Conservation (phyloP, 2,888 invertebrate species). For the Omphaloscelis lunosa region DNA sequence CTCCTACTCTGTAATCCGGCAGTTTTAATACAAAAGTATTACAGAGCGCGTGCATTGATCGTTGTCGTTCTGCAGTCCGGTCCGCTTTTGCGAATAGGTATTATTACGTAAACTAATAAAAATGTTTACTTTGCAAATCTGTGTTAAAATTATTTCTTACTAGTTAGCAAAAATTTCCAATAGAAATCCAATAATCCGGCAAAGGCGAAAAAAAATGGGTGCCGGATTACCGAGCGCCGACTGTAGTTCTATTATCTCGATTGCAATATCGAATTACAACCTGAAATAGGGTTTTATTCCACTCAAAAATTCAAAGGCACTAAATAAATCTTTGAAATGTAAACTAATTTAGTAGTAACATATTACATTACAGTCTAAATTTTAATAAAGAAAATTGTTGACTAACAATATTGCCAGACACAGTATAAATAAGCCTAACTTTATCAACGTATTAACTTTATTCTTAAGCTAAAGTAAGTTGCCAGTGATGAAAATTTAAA, state of each 20-base stretch:
- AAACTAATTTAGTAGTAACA: conserved; percentile 14
- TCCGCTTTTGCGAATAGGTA: no score
- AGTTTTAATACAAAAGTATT: no score
- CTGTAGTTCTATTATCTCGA: background rate
- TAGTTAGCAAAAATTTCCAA: no score
- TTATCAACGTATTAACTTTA: conserved; percentile 30
- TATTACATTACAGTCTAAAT: conserved; percentile 5
- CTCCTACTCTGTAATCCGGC: no score
- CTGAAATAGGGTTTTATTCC: background rate
- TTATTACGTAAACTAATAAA: no score
- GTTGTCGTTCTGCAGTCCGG: no score
- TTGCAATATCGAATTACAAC: background rate
- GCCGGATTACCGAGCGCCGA: no score
- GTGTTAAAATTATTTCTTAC: no score
- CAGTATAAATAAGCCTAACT: conserved; percentile 22
- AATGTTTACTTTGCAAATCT: no score
- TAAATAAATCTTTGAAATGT: conserved; percentile 3
- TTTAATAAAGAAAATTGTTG: conserved; percentile 19
- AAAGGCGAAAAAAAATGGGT: no score
- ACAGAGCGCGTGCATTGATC: no score
- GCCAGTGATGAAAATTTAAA: conserved; percentile 60
- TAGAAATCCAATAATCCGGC: no score
- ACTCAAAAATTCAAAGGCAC: background rate
- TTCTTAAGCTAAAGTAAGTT: conserved; percentile 50
- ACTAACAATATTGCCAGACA: conserved; percentile 11